phyloP scores from a whole-genome alignment of 2,113 vertebrate genomes.

The Protomyctophum bolini region DNA sequence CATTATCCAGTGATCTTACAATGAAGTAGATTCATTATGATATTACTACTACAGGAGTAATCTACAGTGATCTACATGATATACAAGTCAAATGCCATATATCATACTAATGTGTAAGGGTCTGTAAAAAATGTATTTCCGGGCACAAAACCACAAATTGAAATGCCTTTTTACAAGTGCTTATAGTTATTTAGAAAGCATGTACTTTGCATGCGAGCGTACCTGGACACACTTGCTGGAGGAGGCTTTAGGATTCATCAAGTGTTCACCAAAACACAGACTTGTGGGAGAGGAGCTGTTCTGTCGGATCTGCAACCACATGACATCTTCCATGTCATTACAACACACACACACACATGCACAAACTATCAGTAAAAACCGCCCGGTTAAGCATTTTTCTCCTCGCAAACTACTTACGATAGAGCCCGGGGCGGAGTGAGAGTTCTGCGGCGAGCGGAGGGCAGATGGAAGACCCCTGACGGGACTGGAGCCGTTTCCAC shows the following conservation, averaged over 20 bases:
- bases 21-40: too few relatives aligned
- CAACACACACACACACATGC: background rate
- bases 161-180: too few relatives aligned
- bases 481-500: slow-evolving; percentile 96
- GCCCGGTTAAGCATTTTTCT: background rate
- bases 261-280: slow-evolving; percentile 93
- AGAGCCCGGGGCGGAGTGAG: slow-evolving; percentile 92
- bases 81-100: too few relatives aligned
- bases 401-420: slow-evolving; percentile 82
- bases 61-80: too few relatives aligned
- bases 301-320: slow-evolving; percentile 85
- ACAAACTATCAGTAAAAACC: background rate
- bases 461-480: slow-evolving; percentile 91
- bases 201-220: slow-evolving; percentile 32
- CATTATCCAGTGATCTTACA: too few relatives aligned
- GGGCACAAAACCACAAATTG: too few relatives aligned
- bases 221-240: slow-evolving; percentile 95
- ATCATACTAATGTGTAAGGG: too few relatives aligned
- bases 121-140: too few relatives aligned
- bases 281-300: slow-evolving; percentile 98
- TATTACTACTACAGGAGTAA: too few relatives aligned
- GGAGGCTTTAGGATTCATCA: slow-evolving; percentile 90
- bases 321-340: background rate
- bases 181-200: background rate
- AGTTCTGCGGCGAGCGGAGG: slow-evolving; percentile 95